Evolutionary conservation across 2,113 vertebrate species (phyloP), one percentile per base, ranked within the genome.

Genomic region (Bolborhynchus lineola): DNA sequence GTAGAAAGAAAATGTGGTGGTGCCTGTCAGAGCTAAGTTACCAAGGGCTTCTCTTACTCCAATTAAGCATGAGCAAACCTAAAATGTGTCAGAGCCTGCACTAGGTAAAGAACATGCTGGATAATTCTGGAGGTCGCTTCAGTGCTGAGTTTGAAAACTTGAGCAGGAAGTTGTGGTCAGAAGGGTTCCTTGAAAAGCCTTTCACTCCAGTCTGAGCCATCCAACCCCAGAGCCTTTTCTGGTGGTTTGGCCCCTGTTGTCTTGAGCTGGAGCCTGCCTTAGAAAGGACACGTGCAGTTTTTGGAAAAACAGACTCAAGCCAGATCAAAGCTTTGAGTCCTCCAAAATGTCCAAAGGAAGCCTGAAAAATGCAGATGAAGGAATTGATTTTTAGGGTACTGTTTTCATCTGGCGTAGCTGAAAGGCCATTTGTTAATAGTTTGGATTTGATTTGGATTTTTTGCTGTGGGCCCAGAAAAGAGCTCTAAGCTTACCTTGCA

Each of bases 21-120:
- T 86, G 78, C 67, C 46, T 90, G 84, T 92, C 78, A 90, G 33
- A 94, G 52, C 41, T 53, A 59, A 46, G 63, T n/a, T 67, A 93
- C 33, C 24, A 37, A 67, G 26, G 81, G 67, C 28, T 95, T 89
- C 74, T 93, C 74, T 75, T 55, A 10, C 87, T 77, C 65, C 70
- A 79, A 8, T 70, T 93, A 93, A 82, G 49, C 46, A 41, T 77
- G 75, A 89, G 44, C 70, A 92, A 88, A 87, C 33, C 72, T 49
- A 26, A 4, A 49, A n/a, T 55, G 64, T 83, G 59, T 93, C 79
- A 67, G 68, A 95, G 63, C 39, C 44, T 8, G 21, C 20, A 24
- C 41, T 41, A 24, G 63, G 42, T 81, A 86, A 80, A 78, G 11
- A 80, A 62, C 0, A 1, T 3, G 6, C 37, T 39, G 63, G 46